Base-by-base conservation (phyloP, 1,140 invertebrate species). In the Zeugodacus cucurbitae region DNA sequence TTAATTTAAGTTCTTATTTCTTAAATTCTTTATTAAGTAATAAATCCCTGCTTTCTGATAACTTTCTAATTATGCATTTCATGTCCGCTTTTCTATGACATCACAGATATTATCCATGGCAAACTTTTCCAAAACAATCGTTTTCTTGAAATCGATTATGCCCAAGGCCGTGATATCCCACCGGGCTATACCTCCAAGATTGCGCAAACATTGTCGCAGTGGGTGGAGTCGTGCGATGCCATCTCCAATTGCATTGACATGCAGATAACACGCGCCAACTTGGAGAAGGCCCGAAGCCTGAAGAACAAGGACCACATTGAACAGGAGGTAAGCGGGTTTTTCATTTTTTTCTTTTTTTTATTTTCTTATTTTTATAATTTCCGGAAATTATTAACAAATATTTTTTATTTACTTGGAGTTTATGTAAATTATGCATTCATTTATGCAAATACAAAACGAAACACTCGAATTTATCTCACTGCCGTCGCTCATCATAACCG, bases 91-190 rank as follows among this genome's bases (percentile, higher is more conserved):
- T 41, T 41, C 37, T 41, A 41, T 4, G 14, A n/a, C n/a, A n/a
- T 94, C 94, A 34, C 94, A 95, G 98, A 99, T 94, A 98, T 99
- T 90, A 98, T 99, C 88, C 97, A 98, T 91, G 98, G 98, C 1
- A 99, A 99, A 94, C 93, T 99, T 88, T 98, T 99, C 94, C 98
- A 99, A 94, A 97, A 98, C 91, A 98, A 98, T 93, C 97, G 96
- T 89, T 96, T 97, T 89, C 94, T 99, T 58, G 98, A 99, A 94
- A 96, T 99, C 1, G 98, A 99, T 93, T 99, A 97, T 91, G 98
- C 98, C 0, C 96, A 99, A 58, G 98, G 98, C 0, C 94, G 98
- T 32, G 98, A 99, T 93, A 98, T 99, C 67, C 95, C 96, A 82
- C 95, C 96, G 0, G 96, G 96, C 34, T 97, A 98, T 92, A 95